Evolutionary conservation across 2,888 invertebrate genomes (phyloP), one percentile per base, ranked within the genome.

Genomic region (Dexiosoma caninum): DNA sequence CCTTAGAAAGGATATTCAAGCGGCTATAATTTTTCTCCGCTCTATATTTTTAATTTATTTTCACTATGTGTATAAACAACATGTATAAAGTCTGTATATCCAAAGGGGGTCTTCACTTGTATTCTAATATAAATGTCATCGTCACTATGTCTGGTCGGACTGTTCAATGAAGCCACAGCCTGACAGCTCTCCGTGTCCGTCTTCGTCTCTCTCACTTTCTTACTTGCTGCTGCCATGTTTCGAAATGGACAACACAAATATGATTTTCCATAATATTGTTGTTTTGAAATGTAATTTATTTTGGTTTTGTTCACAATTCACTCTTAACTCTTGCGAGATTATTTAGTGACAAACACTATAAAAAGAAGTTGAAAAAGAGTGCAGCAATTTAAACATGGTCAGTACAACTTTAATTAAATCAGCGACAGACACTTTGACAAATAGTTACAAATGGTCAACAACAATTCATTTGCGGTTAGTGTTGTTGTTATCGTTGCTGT

Each of bases 321-420:
- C 10, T 46, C 10, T 46, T 44, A 70, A 37, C 16, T 46, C n/a
- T 49, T 59, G n/a, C n/a, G n/a, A n/a, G n/a, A 30, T 21, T 19
- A 9, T 49, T 46, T 40, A 32, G 46, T 66, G 37, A 37, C 53
- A 57, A 57, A 35, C 30, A 74, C 27, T 42, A 6, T 23, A 42
- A 49, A 59, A 23, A 71, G 21, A 40, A 72, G 32, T 44, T 19
- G 53, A 3, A 44, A 62, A 60, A 37, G 44, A 72, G 71, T 72
- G 40, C 60, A 71, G 60, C 51, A 21, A 37, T 14, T 85, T 85
- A 84, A 84, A 87, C 84, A 87, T 87, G 87, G 87, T 83, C 86
- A 87, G 86, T 85, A 85, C 84, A 86, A 86, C 85, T 86, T 87
- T 87, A 87, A 87, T 87, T 87, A 87, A 87, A 87, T 87, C 86